Conservation (phyloP, 2,113 vertebrate genomes). For the Xenus cinereus region DNA sequence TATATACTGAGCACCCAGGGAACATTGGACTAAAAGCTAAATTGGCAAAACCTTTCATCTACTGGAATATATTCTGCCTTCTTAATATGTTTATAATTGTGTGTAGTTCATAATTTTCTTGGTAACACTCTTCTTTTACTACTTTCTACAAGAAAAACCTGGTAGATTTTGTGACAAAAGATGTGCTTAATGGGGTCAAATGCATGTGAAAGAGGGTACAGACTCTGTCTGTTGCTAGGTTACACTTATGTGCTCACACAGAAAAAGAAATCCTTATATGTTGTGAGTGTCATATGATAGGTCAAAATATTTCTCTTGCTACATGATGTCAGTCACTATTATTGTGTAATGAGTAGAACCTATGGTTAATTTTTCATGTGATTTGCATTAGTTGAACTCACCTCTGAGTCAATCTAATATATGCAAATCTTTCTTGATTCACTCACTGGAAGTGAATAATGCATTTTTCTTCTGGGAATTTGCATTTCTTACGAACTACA, state of each 20-base stretch:
- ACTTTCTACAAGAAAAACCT: not conserved
- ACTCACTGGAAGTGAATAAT: not conserved
- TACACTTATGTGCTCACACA: not conserved
- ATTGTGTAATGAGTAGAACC: not conserved
- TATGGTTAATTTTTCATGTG: not conserved
- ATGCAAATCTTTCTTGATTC: not conserved
- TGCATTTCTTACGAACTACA: not conserved
- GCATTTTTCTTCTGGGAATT: constrained; percentile 7
- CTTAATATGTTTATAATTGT: not conserved
- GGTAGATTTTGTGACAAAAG: not conserved
- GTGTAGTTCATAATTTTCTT: not conserved
- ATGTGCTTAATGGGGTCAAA: not conserved
- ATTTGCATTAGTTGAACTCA: not conserved
- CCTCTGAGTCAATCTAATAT: not conserved
- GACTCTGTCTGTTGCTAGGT: not conserved
- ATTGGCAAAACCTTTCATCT: not conserved
- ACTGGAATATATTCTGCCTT: not conserved
- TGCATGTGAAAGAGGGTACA: not conserved
- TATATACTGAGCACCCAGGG: not conserved
- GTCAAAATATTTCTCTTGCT: not conserved
- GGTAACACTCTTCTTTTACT: not conserved
- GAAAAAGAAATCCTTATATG: not conserved
- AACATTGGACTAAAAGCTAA: not conserved
- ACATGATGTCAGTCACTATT: not conserved
- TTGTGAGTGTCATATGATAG: not conserved